A percentile compares a stretch with the other conserved stretches of the same genome.
These are phyloP conservation scores for Catotricha subobsoleta DNA, from an alignment of 2,888 invertebrate genomes.

Conservation along the genomic window DNA sequence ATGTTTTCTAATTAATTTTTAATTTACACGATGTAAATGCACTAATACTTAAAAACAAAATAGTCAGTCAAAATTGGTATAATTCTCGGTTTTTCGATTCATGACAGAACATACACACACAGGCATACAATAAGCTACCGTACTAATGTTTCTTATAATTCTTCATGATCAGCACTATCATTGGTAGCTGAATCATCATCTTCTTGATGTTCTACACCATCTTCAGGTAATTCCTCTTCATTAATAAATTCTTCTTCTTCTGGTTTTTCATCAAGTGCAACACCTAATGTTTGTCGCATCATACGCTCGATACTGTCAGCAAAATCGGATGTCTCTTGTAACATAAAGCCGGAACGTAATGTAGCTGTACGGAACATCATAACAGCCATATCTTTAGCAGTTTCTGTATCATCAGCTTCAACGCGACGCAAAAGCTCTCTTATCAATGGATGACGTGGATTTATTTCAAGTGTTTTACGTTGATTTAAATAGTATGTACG, in stretches of 20 bases:
- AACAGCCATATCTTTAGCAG: constrained; percentile 64
- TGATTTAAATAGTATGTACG: constrained; percentile 73
- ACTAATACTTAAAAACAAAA: too few relatives aligned
- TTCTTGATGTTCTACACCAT: constrained; percentile 28
- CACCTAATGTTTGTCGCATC: constrained; percentile 63
- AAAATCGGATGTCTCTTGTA: constrained; percentile 71
- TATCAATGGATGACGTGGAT: constrained; percentile 91
- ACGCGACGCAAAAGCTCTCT: constrained; percentile 76
- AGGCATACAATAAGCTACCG: too few relatives aligned
- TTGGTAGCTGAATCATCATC: constrained; percentile 28
- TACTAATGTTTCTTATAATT: too few relatives aligned
- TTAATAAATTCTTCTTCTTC: constrained; percentile 29
- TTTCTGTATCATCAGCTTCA: constrained; percentile 56
- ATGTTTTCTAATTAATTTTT: too few relatives aligned
- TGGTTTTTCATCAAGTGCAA: constrained; percentile 51
- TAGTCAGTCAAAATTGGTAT: too few relatives aligned
- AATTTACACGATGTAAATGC: too few relatives aligned
- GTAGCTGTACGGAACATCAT: constrained; percentile 89
- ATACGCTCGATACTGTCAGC: constrained; percentile 80
- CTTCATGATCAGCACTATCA: constrained; percentile 37
- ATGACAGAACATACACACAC: too few relatives aligned
- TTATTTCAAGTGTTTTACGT: constrained; percentile 94
- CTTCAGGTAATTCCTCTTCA: constrained; percentile 27
- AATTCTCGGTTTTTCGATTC: too few relatives aligned
- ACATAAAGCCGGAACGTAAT: constrained; percentile 81